Evolutionary conservation across 2,113 vertebrate species (phyloP).

Genomic region (Conger conger): DNA sequence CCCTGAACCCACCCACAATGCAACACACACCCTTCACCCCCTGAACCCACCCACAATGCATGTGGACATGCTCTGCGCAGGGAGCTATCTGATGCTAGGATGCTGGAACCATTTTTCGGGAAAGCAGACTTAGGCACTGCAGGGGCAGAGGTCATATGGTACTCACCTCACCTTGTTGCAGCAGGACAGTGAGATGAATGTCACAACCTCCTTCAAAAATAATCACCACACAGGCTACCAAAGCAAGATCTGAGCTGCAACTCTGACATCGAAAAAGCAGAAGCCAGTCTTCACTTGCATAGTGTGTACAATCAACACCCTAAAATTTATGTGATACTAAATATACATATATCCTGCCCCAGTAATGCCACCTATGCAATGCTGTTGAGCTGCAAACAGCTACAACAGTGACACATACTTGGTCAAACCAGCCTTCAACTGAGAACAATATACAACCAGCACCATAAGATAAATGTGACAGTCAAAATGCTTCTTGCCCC

Average conservation of each 20-base stretch:
- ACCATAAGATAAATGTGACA: not conserved
- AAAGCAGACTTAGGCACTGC: not conserved
- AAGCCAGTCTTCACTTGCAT: not conserved
- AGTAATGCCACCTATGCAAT: not conserved
- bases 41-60: constrained; percentile 24
- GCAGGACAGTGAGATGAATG: not conserved
- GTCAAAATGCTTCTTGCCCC: not conserved
- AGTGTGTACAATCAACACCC: not conserved
- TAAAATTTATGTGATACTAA: not conserved
- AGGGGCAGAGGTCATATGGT: not conserved
- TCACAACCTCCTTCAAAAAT: not conserved
- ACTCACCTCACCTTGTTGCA: not conserved
- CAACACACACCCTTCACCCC: constrained; percentile 23
- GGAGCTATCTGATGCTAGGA: too few species aligned
- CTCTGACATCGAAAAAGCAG: not conserved
- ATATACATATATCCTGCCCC: not conserved
- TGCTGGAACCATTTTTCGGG: not conserved
- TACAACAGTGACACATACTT: not conserved
- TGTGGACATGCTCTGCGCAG: too few species aligned
- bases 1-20: constrained; percentile 22
- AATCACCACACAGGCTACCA: not conserved
- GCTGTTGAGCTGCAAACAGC: not conserved
- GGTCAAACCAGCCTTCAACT: not conserved
- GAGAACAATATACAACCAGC: not conserved
- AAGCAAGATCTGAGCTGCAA: not conserved